Evolutionary conservation across 2,888 invertebrate genomes (phyloP), one percentile per base, ranked within the genome.

Genomic region (Xylota sylvarum): DNA sequence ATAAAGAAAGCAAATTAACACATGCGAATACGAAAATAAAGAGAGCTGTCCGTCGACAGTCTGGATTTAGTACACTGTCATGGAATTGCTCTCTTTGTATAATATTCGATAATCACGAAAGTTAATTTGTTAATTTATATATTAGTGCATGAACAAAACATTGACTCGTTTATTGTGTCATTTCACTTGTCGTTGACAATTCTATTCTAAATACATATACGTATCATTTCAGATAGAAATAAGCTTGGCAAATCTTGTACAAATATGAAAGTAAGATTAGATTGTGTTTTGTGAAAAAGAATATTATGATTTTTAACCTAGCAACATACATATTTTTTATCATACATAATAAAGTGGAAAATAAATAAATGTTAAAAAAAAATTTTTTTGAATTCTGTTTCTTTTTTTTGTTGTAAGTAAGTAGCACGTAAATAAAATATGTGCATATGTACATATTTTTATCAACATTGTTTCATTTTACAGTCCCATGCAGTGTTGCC

Each of bases 1-100:
- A 3, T 23, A 23, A 23, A 3, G 23, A 23, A 55, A 69, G 37
- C 64, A 35, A 73, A 73, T 84, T 65, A 85, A 58, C 27, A 79
- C 58, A 69, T 86, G 78, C 92, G 92, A 92, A 92, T 92, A 89
- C 90, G 95, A 95, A 95, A 95, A 97, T 97, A 95, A 98, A 98
- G 98, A 98, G 98, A 98, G 98, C 98, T 97, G 98, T 98, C 98
- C 98, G 97, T 98, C 97, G 98, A 98, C 98, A 98, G 98, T 98
- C 97, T 96, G 96, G 97, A 94, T 94, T 94, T 94, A 94, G 95
- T 96, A 96, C 96, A 98, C 98, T 98, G 98, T 98, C 98, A 98
- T 98, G 98, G 98, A 98, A 97, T 98, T 98, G 98, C 98, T 98
- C 98, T 98, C 98, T 98, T 98, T 98, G 98, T 97, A 96, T 97